These are phyloP conservation scores for Sebastes taczanowskii DNA, from an alignment of 2,797 vertebrate species.

Conservation along the genomic window DNA sequence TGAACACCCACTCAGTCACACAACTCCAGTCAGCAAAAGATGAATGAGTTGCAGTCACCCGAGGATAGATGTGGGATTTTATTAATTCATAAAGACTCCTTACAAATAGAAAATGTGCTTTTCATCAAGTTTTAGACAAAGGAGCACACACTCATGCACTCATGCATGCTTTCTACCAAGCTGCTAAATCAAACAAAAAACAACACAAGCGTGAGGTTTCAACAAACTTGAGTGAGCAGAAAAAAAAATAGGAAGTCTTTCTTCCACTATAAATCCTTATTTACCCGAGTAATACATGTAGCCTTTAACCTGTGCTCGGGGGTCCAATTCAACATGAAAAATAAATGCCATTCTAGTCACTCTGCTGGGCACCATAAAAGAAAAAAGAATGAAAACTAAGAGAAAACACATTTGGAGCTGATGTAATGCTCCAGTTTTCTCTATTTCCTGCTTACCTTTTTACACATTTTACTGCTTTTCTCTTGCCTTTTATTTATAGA, in stretches of 20 bases:
- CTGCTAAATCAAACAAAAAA: background rate
- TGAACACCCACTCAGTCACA: background rate
- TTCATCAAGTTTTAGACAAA: background rate
- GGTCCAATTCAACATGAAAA: conserved; percentile 4
- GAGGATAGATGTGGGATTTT: conserved; percentile 5
- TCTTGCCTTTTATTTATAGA: background rate
- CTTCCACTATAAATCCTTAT: background rate
- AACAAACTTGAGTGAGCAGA: background rate
- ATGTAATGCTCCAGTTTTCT: background rate
- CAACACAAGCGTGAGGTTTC: background rate
- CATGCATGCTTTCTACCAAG: background rate
- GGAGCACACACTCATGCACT: background rate
- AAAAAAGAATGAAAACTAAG: background rate
- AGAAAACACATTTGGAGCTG: background rate
- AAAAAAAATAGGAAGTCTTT: background rate
- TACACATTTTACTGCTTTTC: background rate
- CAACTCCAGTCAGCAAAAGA: conserved; percentile 24
- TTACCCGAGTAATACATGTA: background rate
- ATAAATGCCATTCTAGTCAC: conserved; percentile 1
- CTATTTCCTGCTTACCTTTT: background rate
- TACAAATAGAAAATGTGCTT: background rate
- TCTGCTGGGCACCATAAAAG: background rate
- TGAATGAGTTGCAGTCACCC: conserved; percentile 16
- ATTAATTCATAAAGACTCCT: conserved; percentile 20
- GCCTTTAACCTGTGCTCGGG: conserved; percentile 3